phyloP scores from a whole-genome alignment of 2,797 vertebrate genomes.

The Orientallactaga sibirica region DNA sequence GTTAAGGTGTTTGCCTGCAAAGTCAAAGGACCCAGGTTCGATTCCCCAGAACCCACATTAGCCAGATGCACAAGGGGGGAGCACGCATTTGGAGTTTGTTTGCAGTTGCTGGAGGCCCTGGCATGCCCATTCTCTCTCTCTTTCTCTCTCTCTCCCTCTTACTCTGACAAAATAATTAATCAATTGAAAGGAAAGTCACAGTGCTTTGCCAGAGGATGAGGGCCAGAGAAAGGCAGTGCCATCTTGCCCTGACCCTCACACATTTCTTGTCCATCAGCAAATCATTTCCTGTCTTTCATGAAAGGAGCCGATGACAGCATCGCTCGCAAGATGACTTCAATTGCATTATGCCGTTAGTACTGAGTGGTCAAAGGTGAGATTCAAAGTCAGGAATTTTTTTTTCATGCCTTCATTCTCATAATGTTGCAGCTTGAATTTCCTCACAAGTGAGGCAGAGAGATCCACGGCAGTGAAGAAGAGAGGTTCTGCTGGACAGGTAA shows the following conservation, averaged over 20 bases:
- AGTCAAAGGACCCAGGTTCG: too few species aligned
- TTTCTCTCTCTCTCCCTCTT: too few species aligned
- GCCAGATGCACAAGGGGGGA: too few species aligned
- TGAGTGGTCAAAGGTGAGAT: conserved; percentile 28
- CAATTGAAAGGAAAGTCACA: not conserved
- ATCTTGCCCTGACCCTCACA: not conserved
- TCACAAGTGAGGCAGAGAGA: conserved; percentile 33
- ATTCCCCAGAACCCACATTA: too few species aligned
- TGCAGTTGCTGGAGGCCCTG: too few species aligned
- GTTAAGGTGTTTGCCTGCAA: too few species aligned
- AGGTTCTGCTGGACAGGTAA: not conserved
- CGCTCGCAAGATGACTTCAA: conserved; percentile 35
- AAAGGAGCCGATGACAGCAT: not conserved
- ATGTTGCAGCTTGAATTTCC: not conserved
- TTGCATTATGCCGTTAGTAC: conserved; percentile 51
- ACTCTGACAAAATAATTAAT: too few species aligned
- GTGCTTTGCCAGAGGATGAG: not conserved
- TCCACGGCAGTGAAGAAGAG: not conserved
- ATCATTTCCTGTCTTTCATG: not conserved
- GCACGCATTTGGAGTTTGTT: too few species aligned
- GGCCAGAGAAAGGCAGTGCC: not conserved
- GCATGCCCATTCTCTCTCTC: too few species aligned
- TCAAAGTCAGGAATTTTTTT: not conserved
- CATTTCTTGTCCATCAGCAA: not conserved
- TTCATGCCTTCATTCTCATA: conserved; percentile 24